These are phyloP conservation scores for Gila orcuttii DNA, from an alignment of 2,113 vertebrate genomes.

Conservation along the genomic window DNA sequence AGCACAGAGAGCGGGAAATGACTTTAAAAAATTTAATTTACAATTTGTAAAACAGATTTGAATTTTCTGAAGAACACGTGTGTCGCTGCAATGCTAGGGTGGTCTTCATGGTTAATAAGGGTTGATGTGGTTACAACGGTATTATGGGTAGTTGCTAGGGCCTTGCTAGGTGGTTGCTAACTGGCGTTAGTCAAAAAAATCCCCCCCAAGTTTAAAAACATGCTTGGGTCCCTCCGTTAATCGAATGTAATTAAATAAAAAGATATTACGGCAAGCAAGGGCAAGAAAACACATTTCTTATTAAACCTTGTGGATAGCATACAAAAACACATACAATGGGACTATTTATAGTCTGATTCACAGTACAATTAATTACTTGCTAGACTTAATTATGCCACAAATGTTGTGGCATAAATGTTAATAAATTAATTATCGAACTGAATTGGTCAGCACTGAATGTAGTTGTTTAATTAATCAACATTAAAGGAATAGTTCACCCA, in stretches of 20 bases:
- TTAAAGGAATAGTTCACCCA: background rate
- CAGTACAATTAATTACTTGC: background rate
- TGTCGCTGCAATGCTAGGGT: background rate
- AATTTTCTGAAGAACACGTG: background rate
- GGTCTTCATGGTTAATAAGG: background rate
- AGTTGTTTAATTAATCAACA: background rate
- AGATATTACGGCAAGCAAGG: no score
- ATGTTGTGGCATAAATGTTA: no score
- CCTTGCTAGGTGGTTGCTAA: background rate
- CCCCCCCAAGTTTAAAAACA: background rate
- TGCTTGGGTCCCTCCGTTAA: background rate
- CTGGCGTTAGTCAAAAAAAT: background rate
- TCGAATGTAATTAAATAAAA: no score
- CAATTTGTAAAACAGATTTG: no score
- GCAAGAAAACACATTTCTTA: no score
- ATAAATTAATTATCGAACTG: background rate
- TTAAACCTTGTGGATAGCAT: background rate
- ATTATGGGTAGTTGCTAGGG: background rate
- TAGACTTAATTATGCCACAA: background rate
- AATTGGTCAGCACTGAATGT: background rate
- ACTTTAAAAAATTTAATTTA: no score
- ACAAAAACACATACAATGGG: background rate
- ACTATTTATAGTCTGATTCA: background rate
- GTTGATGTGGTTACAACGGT: background rate
- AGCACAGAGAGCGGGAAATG: slow-evolving; percentile 36